phyloP scores from a whole-genome alignment of 2,888 invertebrate genomes.

The Microplitis manilae region DNA sequence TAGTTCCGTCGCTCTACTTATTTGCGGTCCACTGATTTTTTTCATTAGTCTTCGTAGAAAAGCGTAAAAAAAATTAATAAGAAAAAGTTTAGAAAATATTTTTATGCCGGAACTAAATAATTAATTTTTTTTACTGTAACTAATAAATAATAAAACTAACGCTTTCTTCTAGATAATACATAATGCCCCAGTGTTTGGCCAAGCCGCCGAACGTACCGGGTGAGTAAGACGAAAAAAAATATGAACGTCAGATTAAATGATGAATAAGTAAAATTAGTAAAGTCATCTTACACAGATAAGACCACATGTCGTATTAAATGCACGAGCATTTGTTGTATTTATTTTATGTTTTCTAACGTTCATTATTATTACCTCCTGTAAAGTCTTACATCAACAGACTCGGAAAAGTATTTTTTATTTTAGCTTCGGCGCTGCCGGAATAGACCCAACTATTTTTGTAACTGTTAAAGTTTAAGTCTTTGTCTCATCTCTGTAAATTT shows the following conservation, averaged over 20 bases:
- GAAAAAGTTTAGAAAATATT: too few relatives aligned
- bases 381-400: conserved; percentile 10
- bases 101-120: too few relatives aligned
- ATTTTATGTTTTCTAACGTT: not conserved
- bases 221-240: conserved; percentile 68
- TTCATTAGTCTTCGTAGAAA: not conserved
- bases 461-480: not conserved
- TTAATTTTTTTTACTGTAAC: not conserved
- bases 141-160: conserved; percentile 1
- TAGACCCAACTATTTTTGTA: conserved; percentile 11
- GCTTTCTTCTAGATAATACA: conserved; percentile 78
- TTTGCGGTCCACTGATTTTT: not conserved
- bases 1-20: not conserved
- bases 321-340: not conserved
- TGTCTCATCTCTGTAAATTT: not conserved
- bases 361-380: not conserved
- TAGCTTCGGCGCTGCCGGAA: conserved; percentile 22
- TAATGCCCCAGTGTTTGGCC: conserved; percentile 74
- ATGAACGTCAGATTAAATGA: conserved; percentile 11
- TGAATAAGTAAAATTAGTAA: conserved; percentile 6
- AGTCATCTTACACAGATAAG: not conserved
- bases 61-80: too few relatives aligned
- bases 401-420: conserved; percentile 23
- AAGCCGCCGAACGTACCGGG: conserved; percentile 75
- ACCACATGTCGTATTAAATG: not conserved